These are phyloP conservation scores for Drosophila jambulina DNA, from an alignment of 1,140 invertebrate species.

Conservation along the genomic window DNA sequence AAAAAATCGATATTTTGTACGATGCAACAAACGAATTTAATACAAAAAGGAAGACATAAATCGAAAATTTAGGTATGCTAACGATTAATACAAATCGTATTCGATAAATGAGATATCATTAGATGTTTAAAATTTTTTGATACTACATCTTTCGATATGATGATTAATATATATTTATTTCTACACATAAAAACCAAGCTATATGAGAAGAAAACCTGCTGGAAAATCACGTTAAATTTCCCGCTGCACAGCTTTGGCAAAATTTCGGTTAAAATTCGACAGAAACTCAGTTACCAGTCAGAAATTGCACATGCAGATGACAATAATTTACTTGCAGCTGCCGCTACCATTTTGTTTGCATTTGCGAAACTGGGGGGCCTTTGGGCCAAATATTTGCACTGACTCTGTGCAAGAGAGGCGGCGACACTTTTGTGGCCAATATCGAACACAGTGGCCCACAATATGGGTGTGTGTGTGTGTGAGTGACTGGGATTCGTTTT, in stretches of 20 bases:
- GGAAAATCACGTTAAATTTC: neutral
- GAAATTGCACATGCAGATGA: constrained; percentile 28
- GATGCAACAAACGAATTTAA: too few relatives aligned
- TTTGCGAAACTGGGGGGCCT: constrained; percentile 16
- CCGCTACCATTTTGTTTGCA: constrained; percentile 54
- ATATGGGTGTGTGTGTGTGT: neutral
- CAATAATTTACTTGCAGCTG: constrained; percentile 31
- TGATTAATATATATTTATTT: too few relatives aligned
- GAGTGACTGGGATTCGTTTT: constrained; percentile 10
- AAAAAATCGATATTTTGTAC: too few relatives aligned
- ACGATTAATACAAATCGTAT: too few relatives aligned
- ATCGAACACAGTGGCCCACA: constrained; percentile 9
- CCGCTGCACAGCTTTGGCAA: neutral
- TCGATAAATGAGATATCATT: too few relatives aligned
- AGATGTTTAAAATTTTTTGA: too few relatives aligned
- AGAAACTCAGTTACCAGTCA: constrained; percentile 6
- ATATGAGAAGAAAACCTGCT: neutral
- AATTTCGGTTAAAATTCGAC: neutral
- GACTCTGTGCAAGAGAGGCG: constrained; percentile 3
- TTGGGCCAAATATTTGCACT: constrained; percentile 61
- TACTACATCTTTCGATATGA: too few relatives aligned
- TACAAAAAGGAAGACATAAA: too few relatives aligned
- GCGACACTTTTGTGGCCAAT: constrained; percentile 13
- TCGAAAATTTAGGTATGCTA: too few relatives aligned
- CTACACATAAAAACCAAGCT: neutral